A percentile compares a stretch with the other conserved stretches of the same genome.
phyloP scores from a whole-genome alignment of 2,797 vertebrate genomes.

The Pagetopsis macropterus region DNA sequence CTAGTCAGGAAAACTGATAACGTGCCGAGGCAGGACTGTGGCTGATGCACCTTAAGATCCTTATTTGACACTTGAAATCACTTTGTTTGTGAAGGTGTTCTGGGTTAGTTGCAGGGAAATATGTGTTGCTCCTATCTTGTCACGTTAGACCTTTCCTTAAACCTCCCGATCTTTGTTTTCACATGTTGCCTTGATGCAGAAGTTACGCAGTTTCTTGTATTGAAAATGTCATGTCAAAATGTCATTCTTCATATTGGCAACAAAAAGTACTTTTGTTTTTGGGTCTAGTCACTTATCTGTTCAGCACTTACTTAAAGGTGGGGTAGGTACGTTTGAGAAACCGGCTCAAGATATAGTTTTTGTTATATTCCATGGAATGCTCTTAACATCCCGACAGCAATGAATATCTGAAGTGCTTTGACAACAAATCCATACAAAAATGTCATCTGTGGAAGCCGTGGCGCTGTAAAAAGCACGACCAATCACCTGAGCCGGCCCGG shows the following conservation, averaged over 20 bases:
- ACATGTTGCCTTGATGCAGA: background rate
- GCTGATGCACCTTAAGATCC: background rate
- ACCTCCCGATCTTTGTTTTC: background rate
- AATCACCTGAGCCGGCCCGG: too few species aligned
- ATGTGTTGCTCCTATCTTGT: background rate
- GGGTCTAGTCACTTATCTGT: background rate
- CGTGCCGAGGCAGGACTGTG: conserved; percentile 20
- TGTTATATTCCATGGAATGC: too few species aligned
- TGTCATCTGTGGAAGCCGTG: too few species aligned
- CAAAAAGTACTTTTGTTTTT: background rate
- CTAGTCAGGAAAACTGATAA: background rate
- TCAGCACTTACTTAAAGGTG: background rate
- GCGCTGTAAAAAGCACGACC: too few species aligned
- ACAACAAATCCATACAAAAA: too few species aligned
- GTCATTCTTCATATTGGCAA: too few species aligned
- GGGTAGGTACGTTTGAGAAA: too few species aligned
- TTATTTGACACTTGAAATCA: background rate
- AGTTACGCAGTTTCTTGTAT: background rate
- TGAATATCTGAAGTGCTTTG: too few species aligned
- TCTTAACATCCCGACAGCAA: too few species aligned
- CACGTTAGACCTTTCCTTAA: background rate
- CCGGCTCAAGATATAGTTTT: too few species aligned
- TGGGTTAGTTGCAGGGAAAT: background rate
- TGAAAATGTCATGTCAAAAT: background rate
- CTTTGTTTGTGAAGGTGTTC: background rate